phyloP scores from a whole-genome alignment of 2,888 invertebrate genomes.

The Ochropleura leucogaster region DNA sequence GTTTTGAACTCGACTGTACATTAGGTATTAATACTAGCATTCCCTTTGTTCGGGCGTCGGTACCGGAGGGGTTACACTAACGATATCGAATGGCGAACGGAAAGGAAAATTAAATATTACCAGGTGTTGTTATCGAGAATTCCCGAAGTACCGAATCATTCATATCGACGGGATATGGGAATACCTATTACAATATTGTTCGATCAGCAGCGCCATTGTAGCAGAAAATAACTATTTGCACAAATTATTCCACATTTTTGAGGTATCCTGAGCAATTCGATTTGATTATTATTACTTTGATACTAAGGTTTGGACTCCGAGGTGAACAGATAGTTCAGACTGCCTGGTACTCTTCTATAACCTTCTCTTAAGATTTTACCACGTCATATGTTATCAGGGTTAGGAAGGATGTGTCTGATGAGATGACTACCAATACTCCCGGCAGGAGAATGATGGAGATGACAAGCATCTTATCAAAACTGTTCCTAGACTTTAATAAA shows the following conservation, averaged over 20 bases:
- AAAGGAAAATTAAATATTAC: constrained; percentile 56
- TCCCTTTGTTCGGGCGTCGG: constrained; percentile 46
- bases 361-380: background rate
- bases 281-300: constrained; percentile 36
- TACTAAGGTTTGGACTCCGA: constrained; percentile 28
- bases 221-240: constrained; percentile 40
- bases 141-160: constrained; percentile 24
- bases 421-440: background rate
- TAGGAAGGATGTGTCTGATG: background rate
- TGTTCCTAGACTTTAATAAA: background rate
- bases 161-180: constrained; percentile 21
- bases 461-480: background rate
- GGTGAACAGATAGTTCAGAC: background rate
- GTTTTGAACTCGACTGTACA: constrained; percentile 53
- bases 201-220: constrained; percentile 30
- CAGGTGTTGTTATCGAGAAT: constrained; percentile 36
- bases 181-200: constrained; percentile 37
- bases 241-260: constrained; percentile 45
- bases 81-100: constrained; percentile 51
- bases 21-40: constrained; percentile 45
- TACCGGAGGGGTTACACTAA: constrained; percentile 38
- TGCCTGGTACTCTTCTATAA: background rate
- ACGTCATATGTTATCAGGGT: background rate
- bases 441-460: background rate
- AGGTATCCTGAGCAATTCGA: constrained; percentile 55